These are phyloP conservation scores for Acleris laterana DNA, from an alignment of 2,888 invertebrate species.

Conservation along the genomic window DNA sequence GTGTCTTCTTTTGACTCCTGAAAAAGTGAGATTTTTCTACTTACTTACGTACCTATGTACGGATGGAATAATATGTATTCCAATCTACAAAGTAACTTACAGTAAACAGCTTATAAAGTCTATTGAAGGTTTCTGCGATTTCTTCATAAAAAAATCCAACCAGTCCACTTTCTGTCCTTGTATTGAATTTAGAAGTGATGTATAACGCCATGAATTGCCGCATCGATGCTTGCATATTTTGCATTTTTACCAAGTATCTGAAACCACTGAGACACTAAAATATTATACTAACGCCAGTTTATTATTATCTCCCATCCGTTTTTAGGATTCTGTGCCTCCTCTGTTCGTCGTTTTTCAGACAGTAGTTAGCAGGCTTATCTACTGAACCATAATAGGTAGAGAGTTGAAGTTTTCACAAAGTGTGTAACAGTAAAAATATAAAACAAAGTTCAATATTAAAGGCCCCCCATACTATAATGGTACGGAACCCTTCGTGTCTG, in stretches of 20 bases:
- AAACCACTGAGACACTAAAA: slow-evolving; percentile 4
- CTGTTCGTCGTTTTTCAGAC: too few relatives aligned
- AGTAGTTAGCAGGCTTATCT: too few relatives aligned
- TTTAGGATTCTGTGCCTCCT: too few relatives aligned
- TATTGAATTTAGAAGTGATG: slow-evolving; percentile 49
- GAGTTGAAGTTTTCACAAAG: too few relatives aligned
- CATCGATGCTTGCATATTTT: slow-evolving; percentile 49
- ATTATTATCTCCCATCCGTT: background rate
- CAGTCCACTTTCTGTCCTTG: slow-evolving; percentile 50
- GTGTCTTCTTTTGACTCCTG: slow-evolving; percentile 56
- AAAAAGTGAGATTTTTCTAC: slow-evolving; percentile 10
- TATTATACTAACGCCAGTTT: background rate
- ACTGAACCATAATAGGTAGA: too few relatives aligned
- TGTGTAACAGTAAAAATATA: too few relatives aligned
- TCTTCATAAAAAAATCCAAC: slow-evolving; percentile 58
- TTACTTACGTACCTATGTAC: too few relatives aligned
- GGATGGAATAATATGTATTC: too few relatives aligned
- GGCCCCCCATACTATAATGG: too few relatives aligned
- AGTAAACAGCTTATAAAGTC: slow-evolving; percentile 46
- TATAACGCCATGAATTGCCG: slow-evolving; percentile 54
- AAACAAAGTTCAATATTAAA: too few relatives aligned
- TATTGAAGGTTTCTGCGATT: slow-evolving; percentile 54
- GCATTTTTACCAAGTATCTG: slow-evolving; percentile 41
- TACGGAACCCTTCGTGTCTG: too few relatives aligned
- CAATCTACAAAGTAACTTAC: slow-evolving; percentile 27